A percentile compares a stretch with the other conserved stretches of the same genome.
These are phyloP conservation scores for Rhagologus leucostigma DNA, from an alignment of 2,113 vertebrate species.

Conservation along the genomic window DNA sequence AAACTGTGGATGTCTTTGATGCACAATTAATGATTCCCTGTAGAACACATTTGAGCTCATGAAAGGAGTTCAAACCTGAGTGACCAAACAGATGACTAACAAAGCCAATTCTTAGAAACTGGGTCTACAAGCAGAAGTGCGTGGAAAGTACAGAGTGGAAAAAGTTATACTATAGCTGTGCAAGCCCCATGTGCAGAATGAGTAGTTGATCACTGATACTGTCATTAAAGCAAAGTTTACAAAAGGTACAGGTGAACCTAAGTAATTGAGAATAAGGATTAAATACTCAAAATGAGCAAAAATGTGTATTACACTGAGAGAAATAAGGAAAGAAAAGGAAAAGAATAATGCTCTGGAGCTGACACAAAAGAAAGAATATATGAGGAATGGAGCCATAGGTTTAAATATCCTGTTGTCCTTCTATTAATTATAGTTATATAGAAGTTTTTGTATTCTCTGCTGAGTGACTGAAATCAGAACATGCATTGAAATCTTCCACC, in stretches of 20 bases:
- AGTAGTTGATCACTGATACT: background rate
- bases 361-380: background rate
- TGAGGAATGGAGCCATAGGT: background rate
- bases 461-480: constrained; percentile 9
- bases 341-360: background rate
- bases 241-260: background rate
- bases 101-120: background rate
- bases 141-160: background rate
- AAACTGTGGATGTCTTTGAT: background rate
- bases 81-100: background rate
- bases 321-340: background rate
- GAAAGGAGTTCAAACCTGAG: background rate
- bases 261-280: background rate
- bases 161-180: background rate
- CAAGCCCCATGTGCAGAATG: background rate
- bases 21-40: background rate
- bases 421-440: background rate
- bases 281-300: background rate
- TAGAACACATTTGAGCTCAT: background rate
- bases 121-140: background rate
- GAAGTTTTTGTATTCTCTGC: background rate
- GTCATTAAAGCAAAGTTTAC: background rate
- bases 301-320: background rate
- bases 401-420: background rate
- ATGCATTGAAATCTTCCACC: background rate